These are phyloP conservation scores for Centropyge bicolor DNA, from an alignment of 2,797 vertebrate species.

Conservation along the genomic window DNA sequence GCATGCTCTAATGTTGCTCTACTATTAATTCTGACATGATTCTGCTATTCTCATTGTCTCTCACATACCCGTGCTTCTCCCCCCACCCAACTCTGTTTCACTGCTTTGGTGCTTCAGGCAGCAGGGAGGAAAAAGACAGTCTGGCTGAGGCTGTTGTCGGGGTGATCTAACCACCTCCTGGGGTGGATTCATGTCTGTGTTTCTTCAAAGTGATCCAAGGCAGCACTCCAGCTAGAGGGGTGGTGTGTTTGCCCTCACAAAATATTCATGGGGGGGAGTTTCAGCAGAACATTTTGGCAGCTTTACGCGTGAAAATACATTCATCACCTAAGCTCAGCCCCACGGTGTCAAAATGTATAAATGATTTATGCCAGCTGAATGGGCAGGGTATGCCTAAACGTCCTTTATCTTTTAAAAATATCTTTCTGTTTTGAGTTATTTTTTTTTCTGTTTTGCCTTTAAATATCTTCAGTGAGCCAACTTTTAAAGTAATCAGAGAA, in stretches of 20 bases:
- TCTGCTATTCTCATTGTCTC: slow-evolving; percentile 45
- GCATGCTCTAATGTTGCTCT: slow-evolving; percentile 9
- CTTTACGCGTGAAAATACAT: slow-evolving; percentile 55
- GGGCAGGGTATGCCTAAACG: slow-evolving; percentile 26
- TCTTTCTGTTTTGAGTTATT: slow-evolving; percentile 5
- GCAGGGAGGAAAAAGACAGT: slow-evolving; percentile 17
- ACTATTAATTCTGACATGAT: slow-evolving; percentile 40
- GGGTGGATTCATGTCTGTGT: slow-evolving; percentile 70
- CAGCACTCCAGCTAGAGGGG: slow-evolving; percentile 62
- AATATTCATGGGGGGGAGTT: slow-evolving; percentile 61
- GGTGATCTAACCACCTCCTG: slow-evolving; percentile 72
- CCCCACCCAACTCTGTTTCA: slow-evolving; percentile 41
- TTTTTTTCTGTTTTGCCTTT: neutral
- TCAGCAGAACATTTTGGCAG: slow-evolving; percentile 66
- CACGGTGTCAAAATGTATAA: slow-evolving; percentile 53
- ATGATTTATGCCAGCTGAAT: slow-evolving; percentile 55
- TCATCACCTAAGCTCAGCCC: slow-evolving; percentile 50
- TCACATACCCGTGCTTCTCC: slow-evolving; percentile 7
- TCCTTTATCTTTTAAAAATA: slow-evolving; percentile 28
- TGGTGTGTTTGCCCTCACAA: slow-evolving; percentile 58
- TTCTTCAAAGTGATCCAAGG: slow-evolving; percentile 70
- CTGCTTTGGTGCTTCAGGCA: slow-evolving; percentile 56
- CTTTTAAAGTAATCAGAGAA: slow-evolving; percentile 25
- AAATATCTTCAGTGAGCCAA: slow-evolving; percentile 19
- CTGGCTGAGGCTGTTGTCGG: slow-evolving; percentile 60